Percentiles rank a stretch among this genome's conserved stretches.
Conservation (phyloP, 2,113 vertebrate species). For the Nesogale talazaci region DNA sequence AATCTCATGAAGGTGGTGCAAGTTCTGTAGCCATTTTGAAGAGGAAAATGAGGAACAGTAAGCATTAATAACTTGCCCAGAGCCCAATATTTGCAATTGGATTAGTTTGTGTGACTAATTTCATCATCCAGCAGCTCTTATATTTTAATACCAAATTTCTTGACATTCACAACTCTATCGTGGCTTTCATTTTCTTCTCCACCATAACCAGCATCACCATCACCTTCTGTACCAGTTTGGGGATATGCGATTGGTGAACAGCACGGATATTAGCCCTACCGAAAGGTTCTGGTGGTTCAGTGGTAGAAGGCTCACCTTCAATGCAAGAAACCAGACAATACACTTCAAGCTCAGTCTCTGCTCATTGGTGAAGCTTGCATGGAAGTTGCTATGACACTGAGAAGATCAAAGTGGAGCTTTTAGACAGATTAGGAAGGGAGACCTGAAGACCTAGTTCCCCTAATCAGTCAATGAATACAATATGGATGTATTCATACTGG, state of each 20-base stretch:
- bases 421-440: not conserved
- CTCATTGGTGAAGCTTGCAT: not conserved
- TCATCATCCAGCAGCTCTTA: not conserved
- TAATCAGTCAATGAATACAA: not conserved
- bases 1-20: not conserved
- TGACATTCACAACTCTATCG: not conserved
- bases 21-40: constrained; percentile 3
- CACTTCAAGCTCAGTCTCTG: not conserved
- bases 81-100: not conserved
- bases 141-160: not conserved
- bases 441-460: not conserved
- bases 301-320: not conserved
- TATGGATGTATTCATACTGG: not conserved
- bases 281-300: not conserved
- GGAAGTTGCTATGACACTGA: not conserved
- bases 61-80: not conserved
- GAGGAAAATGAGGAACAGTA: constrained; percentile 1
- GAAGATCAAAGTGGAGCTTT: not conserved
- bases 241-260: not conserved
- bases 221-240: not conserved
- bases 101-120: not conserved
- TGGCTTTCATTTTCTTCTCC: not conserved
- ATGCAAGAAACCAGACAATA: not conserved
- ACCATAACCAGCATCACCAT: not conserved
- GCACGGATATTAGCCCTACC: not conserved